Conservation (phyloP, 2,888 invertebrate species). For the Liopterus haemorrhoidalis region DNA sequence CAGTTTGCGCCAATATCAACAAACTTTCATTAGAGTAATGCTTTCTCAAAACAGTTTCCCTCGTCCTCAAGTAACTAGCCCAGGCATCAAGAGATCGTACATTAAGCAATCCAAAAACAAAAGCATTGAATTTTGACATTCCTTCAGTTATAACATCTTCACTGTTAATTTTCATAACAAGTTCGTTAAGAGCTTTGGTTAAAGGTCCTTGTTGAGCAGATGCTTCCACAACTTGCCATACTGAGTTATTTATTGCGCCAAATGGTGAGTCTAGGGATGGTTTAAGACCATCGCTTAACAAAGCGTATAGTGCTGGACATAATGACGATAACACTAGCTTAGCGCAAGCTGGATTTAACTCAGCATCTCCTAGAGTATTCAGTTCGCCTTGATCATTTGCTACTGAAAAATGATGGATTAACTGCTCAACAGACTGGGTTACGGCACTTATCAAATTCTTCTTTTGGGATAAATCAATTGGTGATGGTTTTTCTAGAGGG, state of each 20-base stretch:
- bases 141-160: slow-evolving; percentile 79
- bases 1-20: slow-evolving; percentile 58
- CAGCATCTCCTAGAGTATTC: slow-evolving; percentile 54
- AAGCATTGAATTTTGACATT: slow-evolving; percentile 81
- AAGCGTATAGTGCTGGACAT: slow-evolving; percentile 77
- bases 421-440: slow-evolving; percentile 66
- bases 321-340: slow-evolving; percentile 68
- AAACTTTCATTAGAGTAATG: slow-evolving; percentile 74
- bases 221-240: slow-evolving; percentile 86
- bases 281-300: slow-evolving; percentile 79
- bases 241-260: slow-evolving; percentile 78
- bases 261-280: slow-evolving; percentile 76
- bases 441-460: slow-evolving; percentile 65
- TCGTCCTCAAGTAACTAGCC: slow-evolving; percentile 78
- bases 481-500: slow-evolving; percentile 15
- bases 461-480: slow-evolving; percentile 54
- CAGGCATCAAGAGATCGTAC: slow-evolving; percentile 85
- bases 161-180: slow-evolving; percentile 75
- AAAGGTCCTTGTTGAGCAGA: slow-evolving; percentile 82
- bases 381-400: slow-evolving; percentile 60
- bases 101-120: slow-evolving; percentile 79
- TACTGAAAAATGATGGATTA: slow-evolving; percentile 65
- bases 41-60: slow-evolving; percentile 73
- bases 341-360: slow-evolving; percentile 59
- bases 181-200: slow-evolving; percentile 74